Evolutionary conservation across 2,888 invertebrate genomes (phyloP), one percentile per base, ranked within the genome.

Genomic region (Ferrisia virgata): DNA sequence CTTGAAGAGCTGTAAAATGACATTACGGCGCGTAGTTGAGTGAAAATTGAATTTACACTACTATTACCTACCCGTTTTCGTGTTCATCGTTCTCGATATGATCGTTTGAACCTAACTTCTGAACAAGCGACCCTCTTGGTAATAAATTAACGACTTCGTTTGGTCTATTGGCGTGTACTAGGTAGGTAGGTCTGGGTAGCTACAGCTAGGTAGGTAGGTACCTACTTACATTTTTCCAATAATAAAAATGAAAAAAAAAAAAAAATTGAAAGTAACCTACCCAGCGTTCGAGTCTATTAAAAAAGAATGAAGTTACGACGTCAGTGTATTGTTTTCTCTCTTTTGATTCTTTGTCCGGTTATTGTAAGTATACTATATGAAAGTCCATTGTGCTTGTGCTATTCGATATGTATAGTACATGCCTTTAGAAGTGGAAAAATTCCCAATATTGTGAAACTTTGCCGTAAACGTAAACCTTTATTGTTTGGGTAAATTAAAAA

Each of bases 1-100:
- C 72, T 76, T 76, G 72, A 76, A 76, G 72, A 36, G 72, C 72
- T 76, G 72, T 76, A 36, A 76, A 76, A 76, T 76, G 72, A 76
- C 36, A 76, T 76, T 76, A 76, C 72, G 36, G 22, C 72, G 72
- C 36, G 72, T 76, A 76, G 72, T 76, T n/a, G 72, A 36, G 72
- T 76, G 31, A 76, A 76, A 76, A 76, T 76, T 76, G 36, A 76
- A 76, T 76, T 76, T 76, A 33, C 8, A 76, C 72, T 76, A 6
- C 28, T 76, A 76, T 53, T 53, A 40, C 40, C 9, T 40, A 53
- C 53, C 53, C 22, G 53, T 36, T 22, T 36, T 36, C 72, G 72
- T 76, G 33, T 9, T 76, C 72, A 22, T 36, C 72, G 72, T 76
- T 76, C 18, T 76, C 72, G 36, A 76, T 76, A 36, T 76, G 72